Evolutionary conservation across 2,113 vertebrate species (phyloP).

Genomic region (Rutilus rutilus): DNA sequence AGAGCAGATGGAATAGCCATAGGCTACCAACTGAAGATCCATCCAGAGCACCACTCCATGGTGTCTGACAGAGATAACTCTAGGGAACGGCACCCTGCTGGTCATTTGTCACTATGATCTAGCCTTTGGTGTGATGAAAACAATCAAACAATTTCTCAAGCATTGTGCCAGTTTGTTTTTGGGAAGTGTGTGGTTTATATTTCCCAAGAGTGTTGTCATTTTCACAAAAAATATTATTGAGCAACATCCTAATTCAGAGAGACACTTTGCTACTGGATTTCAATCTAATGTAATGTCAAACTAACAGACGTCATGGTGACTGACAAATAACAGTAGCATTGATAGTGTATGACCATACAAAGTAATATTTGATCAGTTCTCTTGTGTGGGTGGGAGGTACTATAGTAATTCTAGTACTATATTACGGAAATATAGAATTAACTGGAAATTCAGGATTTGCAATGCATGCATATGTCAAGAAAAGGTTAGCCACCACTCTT

Average conservation of each 20-base stretch:
- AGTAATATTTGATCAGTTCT: background rate
- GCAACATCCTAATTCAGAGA: background rate
- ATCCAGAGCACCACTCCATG: slow-evolving; percentile 60
- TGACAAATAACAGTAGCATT: background rate
- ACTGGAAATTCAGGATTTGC: background rate
- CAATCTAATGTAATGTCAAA: background rate
- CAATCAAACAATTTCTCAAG: background rate
- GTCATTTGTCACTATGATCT: background rate
- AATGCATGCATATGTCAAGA: background rate
- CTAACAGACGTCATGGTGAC: background rate
- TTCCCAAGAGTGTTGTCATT: background rate
- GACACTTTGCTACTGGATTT: background rate
- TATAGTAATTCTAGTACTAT: no score
- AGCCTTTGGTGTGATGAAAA: background rate
- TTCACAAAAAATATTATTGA: background rate
- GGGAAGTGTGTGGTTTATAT: background rate
- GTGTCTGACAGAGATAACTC: slow-evolving; percentile 67
- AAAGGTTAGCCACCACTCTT: background rate
- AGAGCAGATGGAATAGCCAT: slow-evolving; percentile 34
- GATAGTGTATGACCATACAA: background rate
- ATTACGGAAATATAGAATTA: background rate
- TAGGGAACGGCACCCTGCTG: slow-evolving; percentile 54
- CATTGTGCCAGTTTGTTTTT: background rate
- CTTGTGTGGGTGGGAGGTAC: background rate
- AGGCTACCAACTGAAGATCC: background rate